Evolutionary conservation across 2,113 vertebrate genomes (phyloP).

Genomic region (Labrus mixtus): DNA sequence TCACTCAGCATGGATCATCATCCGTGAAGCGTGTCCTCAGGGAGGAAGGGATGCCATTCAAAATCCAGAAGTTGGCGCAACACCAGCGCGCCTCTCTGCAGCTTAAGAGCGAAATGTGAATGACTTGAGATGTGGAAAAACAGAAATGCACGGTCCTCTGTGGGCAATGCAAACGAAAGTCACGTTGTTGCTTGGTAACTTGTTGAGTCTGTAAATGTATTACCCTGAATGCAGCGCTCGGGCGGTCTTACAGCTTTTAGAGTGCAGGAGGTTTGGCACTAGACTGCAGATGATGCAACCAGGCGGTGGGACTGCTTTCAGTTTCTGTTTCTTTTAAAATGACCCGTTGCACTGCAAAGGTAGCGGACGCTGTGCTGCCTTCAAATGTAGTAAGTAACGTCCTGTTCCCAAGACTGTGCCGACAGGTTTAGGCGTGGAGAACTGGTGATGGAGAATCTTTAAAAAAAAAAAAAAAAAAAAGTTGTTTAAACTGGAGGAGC

Average conservation of each 20-base stretch:
- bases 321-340: slow-evolving; percentile 85
- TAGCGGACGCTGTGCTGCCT: background rate
- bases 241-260: background rate
- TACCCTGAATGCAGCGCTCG: background rate
- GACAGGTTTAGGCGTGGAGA: background rate
- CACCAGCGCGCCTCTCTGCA: background rate
- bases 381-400: background rate
- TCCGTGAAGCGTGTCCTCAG: background rate
- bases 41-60: background rate
- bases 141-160: background rate
- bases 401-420: background rate
- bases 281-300: slow-evolving; percentile 37
- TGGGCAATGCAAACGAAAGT: background rate
- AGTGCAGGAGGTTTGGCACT: background rate
- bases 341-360: slow-evolving; percentile 15
- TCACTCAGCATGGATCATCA: slow-evolving; percentile 10
- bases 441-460: no score
- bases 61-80: background rate
- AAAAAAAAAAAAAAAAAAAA: no score
- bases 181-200: slow-evolving; percentile 27
- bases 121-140: no score
- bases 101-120: no score
- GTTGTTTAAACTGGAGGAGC: no score
- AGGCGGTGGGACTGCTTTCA: slow-evolving; percentile 64
- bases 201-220: background rate